phyloP scores from a whole-genome alignment of 2,113 vertebrate species.

The Butastur rufipennis region DNA sequence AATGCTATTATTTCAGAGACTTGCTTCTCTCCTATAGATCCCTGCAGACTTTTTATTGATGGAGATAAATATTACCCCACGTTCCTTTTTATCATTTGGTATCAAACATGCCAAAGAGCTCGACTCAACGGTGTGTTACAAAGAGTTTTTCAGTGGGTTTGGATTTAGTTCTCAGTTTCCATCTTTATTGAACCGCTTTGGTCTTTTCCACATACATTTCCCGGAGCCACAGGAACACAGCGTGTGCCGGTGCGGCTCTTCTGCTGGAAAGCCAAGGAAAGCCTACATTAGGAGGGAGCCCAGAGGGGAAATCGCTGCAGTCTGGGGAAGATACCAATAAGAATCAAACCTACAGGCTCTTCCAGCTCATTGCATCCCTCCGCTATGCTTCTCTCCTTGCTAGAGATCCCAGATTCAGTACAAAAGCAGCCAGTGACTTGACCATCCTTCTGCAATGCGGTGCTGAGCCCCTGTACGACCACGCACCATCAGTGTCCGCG shows the following conservation, averaged over 20 bases:
- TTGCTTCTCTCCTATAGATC: not conserved
- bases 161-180: not conserved
- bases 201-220: not conserved
- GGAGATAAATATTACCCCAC: not conserved
- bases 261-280: not conserved
- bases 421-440: not conserved
- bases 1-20: not conserved
- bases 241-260: not conserved
- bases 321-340: not conserved
- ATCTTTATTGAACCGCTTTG: not conserved
- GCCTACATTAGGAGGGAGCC: not conserved
- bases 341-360: not conserved
- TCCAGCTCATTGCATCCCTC: not conserved
- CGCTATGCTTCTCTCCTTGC: not conserved
- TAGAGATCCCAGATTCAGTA: not conserved
- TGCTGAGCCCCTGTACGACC: not conserved
- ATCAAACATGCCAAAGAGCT: not conserved
- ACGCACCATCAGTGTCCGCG: rapidly evolving
- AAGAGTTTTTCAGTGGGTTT: not conserved
- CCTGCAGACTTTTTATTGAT: not conserved
- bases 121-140: not conserved
- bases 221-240: not conserved
- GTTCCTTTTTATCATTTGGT: not conserved
- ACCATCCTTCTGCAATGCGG: not conserved
- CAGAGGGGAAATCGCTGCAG: not conserved